Base-by-base conservation (phyloP, 1,140 invertebrate genomes). In the Triops cancriformis region DNA sequence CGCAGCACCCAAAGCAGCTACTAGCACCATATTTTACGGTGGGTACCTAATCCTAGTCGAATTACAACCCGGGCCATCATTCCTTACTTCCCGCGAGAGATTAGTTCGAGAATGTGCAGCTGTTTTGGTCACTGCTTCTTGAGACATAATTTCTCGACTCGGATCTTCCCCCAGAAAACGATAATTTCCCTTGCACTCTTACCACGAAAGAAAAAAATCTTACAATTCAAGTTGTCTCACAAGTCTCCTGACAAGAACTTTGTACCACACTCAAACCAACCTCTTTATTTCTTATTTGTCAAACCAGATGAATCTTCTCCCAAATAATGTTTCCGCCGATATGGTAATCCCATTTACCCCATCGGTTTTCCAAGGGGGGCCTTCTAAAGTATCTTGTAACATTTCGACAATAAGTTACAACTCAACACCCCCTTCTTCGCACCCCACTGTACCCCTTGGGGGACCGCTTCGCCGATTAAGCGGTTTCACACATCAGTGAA, bases 41-140 rank as follows among this genome's bases (percentile, higher is more conserved):
- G 31, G 31, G 31, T 23, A 64, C 51, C 51, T 64, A 64, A 64
- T 64, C 51, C 51, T 64, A 64, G 51, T 64, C 51, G 51, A 64
- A 64, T 64, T 64, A 64, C 51, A 64, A 23, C 51, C 23, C 51
- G 14, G 31, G 23, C 51, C 51, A 64, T 64, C 51, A 6, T 64
- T 64, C 51, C 31, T 18, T 64, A 23, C 51, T 64, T 64, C 51
- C 51, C 51, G 51, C 31, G 31, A 37, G 31, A 64, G 51, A 64
- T 64, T 64, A 64, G 51, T 64, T 64, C 51, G 51, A 64, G 51
- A 64, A 64, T 64, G 51, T 64, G 51, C 51, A 64, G 51, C 51
- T 64, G 51, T 64, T 64, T 64, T 64, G 51, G 51, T 11, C 51
- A 64, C 51, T 64, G 7, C 1, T 5, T n/a, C 51, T 64, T 23